Evolutionary conservation across 2,797 vertebrate species (phyloP), one percentile per base, ranked within the genome.

Genomic region (Tadarida brasiliensis): DNA sequence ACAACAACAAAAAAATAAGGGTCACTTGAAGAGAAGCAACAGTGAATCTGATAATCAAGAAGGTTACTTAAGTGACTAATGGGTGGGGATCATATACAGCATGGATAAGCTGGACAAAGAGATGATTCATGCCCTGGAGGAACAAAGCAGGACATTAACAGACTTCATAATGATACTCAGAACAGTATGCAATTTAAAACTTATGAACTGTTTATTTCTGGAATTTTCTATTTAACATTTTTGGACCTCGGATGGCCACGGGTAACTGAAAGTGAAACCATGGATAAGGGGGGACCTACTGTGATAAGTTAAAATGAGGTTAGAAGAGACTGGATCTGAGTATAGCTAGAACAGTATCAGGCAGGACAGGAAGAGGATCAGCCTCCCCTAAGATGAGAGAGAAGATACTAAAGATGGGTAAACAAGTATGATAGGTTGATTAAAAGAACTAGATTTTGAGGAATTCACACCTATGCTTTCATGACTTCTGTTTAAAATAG

Each of bases 371-470:
- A 91, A 74, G 22, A 94, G 57, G 15, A 22, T 68, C 22, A 35
- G 3, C 15, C 28, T 63, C 22, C 73, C 67, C 35, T 85, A 84
- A 94, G 57, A 77, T 39, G 47, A 85, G 11, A 91, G 11, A 16
- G 17, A 92, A 39, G 24, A 81, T 63, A 71, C 26, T 65, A 24
- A 93, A 67, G n/a, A 68, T 9, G 14, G 51, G 30, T 63, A 68
- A 84, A 68, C 17, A 49, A 59, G 65, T 11, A 94, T 35, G n/a
- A 76, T 10, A 78, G 39, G 54, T 1, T 74, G 54, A 61, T 33
- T 33, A 92, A 67, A 73, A 94, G n/a, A 87, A 86, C n/a, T 93
- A 83, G 76, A 90, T 76, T 81, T 73, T 90, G 19, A 70, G 44
- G 20, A 49, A 35, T 20, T 94, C 51, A 81, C 2, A 49, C 6